phyloP scores from a whole-genome alignment of 2,113 vertebrate genomes.

The Nycticorax nycticorax region DNA sequence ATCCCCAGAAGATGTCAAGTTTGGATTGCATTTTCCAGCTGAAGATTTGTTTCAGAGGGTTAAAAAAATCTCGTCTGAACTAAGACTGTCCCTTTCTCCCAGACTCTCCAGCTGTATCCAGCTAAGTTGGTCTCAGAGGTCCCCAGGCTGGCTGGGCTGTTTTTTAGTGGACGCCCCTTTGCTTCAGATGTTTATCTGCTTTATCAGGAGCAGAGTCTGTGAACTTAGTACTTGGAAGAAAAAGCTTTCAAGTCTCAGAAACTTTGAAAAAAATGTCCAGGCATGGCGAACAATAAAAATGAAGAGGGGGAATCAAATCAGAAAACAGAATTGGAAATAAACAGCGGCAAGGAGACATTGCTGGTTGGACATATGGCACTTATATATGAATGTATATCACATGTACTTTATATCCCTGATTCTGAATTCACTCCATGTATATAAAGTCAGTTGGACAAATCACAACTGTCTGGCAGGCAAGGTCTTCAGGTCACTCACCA shows the following conservation, averaged over 20 bases:
- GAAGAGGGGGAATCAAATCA: not conserved
- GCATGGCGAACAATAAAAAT: not conserved
- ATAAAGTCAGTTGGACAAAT: not conserved
- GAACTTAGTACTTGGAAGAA: not conserved
- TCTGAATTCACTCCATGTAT: not conserved
- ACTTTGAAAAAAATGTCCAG: not conserved
- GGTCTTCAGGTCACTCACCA: not conserved
- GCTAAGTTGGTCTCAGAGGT: not conserved
- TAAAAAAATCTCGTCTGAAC: not conserved
- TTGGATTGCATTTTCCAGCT: not conserved
- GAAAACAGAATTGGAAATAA: not conserved
- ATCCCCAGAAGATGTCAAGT: not conserved
- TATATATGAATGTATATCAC: not conserved
- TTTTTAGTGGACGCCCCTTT: not conserved
- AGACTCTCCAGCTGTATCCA: not conserved
- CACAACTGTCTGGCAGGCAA: not conserved
- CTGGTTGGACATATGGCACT: not conserved
- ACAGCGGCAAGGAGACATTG: not conserved
- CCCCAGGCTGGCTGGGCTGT: not conserved
- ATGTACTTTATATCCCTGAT: not conserved
- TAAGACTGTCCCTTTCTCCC: not conserved
- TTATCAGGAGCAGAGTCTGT: not conserved
- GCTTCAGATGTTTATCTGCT: conserved; percentile 16
- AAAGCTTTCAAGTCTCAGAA: not conserved
- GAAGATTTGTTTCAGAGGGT: not conserved